Conservation (phyloP, 2,888 invertebrate species). For the Calameuta pallipes region DNA sequence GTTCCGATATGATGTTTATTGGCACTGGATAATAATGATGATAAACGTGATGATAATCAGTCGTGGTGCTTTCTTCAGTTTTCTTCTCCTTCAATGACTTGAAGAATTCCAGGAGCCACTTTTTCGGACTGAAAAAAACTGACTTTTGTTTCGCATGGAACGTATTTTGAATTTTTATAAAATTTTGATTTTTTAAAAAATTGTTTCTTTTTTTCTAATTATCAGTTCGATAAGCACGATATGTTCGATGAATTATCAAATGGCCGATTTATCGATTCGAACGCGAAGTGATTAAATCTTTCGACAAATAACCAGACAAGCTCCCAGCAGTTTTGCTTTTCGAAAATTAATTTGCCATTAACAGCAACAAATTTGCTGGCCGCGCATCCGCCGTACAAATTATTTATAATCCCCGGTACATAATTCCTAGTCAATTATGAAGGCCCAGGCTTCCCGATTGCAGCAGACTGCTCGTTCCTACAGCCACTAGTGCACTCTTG, state of each 20-base stretch:
- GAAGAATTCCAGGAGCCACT: constrained; percentile 38
- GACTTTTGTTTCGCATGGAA: no score
- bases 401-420: neutral
- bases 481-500: no score
- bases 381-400: constrained; percentile 9
- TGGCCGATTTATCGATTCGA: no score
- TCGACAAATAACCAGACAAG: constrained; percentile 41
- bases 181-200: neutral
- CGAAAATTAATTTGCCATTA: constrained; percentile 48
- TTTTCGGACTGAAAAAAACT: constrained; percentile 38
- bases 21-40: constrained; percentile 51
- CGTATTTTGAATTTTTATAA: neutral
- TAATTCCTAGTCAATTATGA: constrained; percentile 9
- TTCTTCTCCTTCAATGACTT: constrained; percentile 40
- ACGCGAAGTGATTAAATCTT: constrained; percentile 30
- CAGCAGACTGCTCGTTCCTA: neutral
- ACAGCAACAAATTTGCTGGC: constrained; percentile 40
- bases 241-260: no score
- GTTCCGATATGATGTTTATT: constrained; percentile 27
- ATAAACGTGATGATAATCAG: constrained; percentile 49
- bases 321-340: constrained; percentile 27
- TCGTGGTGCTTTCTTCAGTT: constrained; percentile 28
- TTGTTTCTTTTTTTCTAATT: neutral
- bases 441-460: neutral
- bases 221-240: no score